These are phyloP conservation scores for Dinomys branickii DNA, from an alignment of 2,113 vertebrate genomes.

Conservation along the genomic window DNA sequence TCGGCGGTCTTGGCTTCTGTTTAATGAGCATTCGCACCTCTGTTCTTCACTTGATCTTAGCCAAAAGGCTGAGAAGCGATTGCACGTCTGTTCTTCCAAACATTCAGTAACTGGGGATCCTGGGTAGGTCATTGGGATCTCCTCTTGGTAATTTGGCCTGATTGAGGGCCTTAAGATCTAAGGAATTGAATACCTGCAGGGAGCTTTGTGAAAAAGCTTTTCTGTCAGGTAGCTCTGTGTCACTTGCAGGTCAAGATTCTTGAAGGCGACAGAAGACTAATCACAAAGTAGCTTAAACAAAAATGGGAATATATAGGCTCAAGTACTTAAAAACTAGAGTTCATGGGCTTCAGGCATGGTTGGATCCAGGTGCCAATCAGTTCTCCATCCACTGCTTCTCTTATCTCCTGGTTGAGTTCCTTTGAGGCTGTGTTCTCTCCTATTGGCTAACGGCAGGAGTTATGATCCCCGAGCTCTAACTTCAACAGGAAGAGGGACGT, in stretches of 20 bases:
- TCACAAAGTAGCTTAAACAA: background rate
- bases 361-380: background rate
- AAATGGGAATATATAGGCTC: background rate
- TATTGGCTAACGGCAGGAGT: background rate
- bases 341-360: background rate
- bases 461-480: background rate
- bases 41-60: no score
- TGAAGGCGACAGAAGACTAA: background rate
- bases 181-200: background rate
- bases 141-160: background rate
- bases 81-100: no score
- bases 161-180: background rate
- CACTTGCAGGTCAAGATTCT: background rate
- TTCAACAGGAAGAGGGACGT: background rate
- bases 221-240: background rate
- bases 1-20: background rate
- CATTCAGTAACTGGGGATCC: background rate
- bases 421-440: background rate
- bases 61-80: no score
- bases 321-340: background rate
- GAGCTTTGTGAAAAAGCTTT: conserved; percentile 2
- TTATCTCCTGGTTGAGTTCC: background rate
- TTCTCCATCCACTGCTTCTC: background rate
- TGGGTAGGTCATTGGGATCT: background rate
- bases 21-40: background rate